phyloP scores from a whole-genome alignment of 2,888 invertebrate species.

The Helleia helle region DNA sequence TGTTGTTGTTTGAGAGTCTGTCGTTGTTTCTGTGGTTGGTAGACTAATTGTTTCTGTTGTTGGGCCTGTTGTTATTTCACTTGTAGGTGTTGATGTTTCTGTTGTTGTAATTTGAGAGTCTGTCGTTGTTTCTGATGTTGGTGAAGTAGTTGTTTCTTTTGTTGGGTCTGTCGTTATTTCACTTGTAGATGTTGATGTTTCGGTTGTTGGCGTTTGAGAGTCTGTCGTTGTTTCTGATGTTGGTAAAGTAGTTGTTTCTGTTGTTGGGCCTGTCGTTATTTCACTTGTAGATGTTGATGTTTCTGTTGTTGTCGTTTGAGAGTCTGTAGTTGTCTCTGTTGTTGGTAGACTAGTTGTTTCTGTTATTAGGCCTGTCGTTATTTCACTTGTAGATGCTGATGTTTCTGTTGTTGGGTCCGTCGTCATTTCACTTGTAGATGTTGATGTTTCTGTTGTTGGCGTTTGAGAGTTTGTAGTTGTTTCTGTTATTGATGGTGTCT shows the following conservation, averaged over 20 bases:
- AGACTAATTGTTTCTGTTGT: conserved; percentile 11
- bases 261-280: background rate
- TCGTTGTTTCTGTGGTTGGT: background rate
- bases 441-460: conserved; percentile 9
- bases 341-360: too few species aligned
- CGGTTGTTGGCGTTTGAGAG: conserved; percentile 7
- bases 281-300: conserved; percentile 7
- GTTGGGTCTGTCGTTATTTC: conserved; percentile 14
- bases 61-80: too few species aligned
- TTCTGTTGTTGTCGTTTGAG: too few species aligned
- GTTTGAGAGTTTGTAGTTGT: conserved; percentile 12
- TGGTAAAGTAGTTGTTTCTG: conserved; percentile 7
- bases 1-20: conserved; percentile 9
- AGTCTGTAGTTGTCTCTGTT: conserved; percentile 9
- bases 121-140: too few species aligned
- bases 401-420: conserved; percentile 12
- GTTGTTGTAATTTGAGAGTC: conserved; percentile 9
- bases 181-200: conserved; percentile 10
- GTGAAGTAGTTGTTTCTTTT: too few species aligned
- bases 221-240: conserved; percentile 1
- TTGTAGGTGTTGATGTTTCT: conserved; percentile 11
- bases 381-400: conserved; percentile 8
- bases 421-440: conserved; percentile 3
- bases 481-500: conserved; percentile 9
- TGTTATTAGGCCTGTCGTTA: conserved; percentile 7